Conservation (phyloP, 2,888 invertebrate species). For the Coronaproctus castanopsis region DNA sequence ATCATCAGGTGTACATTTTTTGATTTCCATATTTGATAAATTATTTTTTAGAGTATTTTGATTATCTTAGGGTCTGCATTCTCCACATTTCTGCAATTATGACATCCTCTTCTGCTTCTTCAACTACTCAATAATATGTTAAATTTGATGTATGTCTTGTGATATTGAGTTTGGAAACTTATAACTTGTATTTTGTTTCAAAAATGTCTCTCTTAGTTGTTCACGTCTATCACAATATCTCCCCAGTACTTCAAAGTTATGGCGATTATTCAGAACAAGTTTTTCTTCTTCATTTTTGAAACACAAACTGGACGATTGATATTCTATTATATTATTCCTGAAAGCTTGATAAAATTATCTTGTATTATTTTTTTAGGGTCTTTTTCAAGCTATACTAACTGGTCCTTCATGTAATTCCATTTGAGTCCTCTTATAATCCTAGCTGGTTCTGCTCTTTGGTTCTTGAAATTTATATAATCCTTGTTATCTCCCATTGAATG, state of each 20-base stretch:
- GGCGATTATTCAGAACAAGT: not conserved
- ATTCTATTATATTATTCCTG: not conserved
- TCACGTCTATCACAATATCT: not conserved
- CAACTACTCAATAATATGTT: not conserved
- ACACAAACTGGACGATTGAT: not conserved
- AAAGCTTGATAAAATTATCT: not conserved
- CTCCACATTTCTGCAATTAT: not conserved
- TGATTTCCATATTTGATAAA: not conserved
- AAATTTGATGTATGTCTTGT: not conserved
- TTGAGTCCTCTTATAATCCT: not conserved
- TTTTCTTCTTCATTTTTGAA: not conserved
- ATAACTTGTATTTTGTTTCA: not conserved
- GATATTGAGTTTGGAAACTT: not conserved
- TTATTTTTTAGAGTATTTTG: too few relatives aligned
- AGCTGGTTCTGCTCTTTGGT: not conserved
- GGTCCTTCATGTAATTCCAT: not conserved
- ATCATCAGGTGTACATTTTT: not conserved
- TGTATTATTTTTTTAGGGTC: not conserved
- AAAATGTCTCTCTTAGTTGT: not conserved
- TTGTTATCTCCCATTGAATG: not conserved
- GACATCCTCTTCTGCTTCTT: not conserved
- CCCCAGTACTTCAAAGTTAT: not conserved
- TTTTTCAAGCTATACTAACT: not conserved
- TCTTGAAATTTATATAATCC: not conserved
- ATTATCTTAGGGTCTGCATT: not conserved